Evolutionary conservation across 2,888 invertebrate species (phyloP).

Genomic region (Acanthococcus lagerstroemiae): DNA sequence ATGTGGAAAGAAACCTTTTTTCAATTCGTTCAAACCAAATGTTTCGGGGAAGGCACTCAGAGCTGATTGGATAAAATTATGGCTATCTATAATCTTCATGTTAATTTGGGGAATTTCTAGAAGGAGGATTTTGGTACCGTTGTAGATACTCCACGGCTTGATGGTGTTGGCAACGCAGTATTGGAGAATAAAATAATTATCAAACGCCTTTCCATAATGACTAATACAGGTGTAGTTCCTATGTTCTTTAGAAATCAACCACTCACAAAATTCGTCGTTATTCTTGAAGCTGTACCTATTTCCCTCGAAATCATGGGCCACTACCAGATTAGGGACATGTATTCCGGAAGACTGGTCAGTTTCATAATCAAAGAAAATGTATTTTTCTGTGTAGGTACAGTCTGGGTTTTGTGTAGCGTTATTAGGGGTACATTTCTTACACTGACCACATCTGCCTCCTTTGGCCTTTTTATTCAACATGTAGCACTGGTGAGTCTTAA

Average conservation of each 20-base stretch:
- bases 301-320: conserved; percentile 32
- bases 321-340: conserved; percentile 33
- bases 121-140: conserved; percentile 34
- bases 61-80: conserved; percentile 39
- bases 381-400: conserved; percentile 33
- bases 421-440: background rate
- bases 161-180: conserved; percentile 14
- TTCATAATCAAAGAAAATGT: conserved; percentile 32
- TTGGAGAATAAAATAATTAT: conserved; percentile 33
- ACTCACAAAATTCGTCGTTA: conserved; percentile 35
- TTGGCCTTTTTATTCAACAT: background rate
- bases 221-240: conserved; percentile 28
- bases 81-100: conserved; percentile 24
- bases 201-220: too few relatives aligned
- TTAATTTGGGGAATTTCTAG: conserved; percentile 32
- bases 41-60: conserved; percentile 37
- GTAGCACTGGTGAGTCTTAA: conserved; percentile 2
- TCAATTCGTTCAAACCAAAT: too few relatives aligned
- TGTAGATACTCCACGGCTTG: conserved; percentile 35
- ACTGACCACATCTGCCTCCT: conserved; percentile 6
- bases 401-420: background rate
- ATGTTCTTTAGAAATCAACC: conserved; percentile 33
- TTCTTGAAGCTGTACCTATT: conserved; percentile 30
- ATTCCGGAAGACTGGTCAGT: conserved; percentile 32
- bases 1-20: too few relatives aligned